Evolutionary conservation across 2,113 vertebrate genomes (phyloP).

Genomic region (Malurus elegans): DNA sequence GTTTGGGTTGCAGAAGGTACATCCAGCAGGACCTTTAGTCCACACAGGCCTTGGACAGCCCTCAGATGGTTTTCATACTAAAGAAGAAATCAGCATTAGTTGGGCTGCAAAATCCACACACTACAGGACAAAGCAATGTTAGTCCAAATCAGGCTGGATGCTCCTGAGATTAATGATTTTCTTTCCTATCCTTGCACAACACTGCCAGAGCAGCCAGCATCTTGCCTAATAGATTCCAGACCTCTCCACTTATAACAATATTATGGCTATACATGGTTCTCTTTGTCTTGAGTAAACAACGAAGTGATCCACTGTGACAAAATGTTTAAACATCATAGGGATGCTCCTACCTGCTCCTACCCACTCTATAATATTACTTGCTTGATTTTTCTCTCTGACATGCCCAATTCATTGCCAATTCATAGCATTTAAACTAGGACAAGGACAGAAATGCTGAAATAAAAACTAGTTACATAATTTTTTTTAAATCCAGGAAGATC

Average conservation of each 20-base stretch:
- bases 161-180: neutral
- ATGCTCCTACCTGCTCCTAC: neutral
- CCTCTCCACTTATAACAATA: neutral
- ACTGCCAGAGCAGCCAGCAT: neutral
- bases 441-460: neutral
- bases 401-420: neutral
- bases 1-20: neutral
- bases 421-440: neutral
- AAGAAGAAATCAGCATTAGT: slow-evolving; percentile 40
- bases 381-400: neutral
- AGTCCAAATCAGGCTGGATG: neutral
- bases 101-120: neutral
- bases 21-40: neutral
- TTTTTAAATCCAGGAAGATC: neutral
- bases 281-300: slow-evolving; percentile 25
- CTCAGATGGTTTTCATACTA: slow-evolving; percentile 45
- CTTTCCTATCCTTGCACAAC: neutral
- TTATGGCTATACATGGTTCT: slow-evolving; percentile 35
- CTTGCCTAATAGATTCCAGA: slow-evolving; percentile 6
- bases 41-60: neutral
- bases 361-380: neutral
- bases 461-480: neutral
- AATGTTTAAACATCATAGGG: neutral
- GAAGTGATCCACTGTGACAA: neutral
- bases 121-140: neutral